Evolutionary conservation across 2,113 vertebrate species (phyloP), one percentile per base, ranked within the genome.

Genomic region (Sorex fumeus): DNA sequence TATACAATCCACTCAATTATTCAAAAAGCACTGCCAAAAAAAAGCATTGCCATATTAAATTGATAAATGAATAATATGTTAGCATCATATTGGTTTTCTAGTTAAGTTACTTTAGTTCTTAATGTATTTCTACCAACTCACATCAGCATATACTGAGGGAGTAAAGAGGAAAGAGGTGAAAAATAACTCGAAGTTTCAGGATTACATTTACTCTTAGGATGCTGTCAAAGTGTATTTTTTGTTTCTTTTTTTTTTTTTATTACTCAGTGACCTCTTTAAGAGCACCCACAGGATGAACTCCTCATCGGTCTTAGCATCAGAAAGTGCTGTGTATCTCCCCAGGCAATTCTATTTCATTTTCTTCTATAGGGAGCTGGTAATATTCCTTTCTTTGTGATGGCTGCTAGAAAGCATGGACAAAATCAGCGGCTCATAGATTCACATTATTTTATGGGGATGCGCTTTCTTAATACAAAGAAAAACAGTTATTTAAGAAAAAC

Each of bases 181-280:
- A 70, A 7, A 83, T 27, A 36, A 32, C 72, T 72, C 13, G 67
- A 93, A 94, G 88, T 81, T 50, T 80, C 62, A 78, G 74, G 23
- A 64, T 60, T 86, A 1, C 50, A 50, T 77, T 89, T 89, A 86
- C 50, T 83, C 40, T 87, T 80, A 47, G 12, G 76, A 83, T 87
- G 8, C 34, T 30, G 67, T 89, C 91, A 87, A 69, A 53, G 62
- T 92, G 27, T 16, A 60, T 21, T 60, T 60, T 53, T 60, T 60
- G 57, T 60, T 60, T 60, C 57, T 60, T 60, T 40, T 7, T 84
- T 7, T 84, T 85, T 93, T 91, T 93, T 91, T 40, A 34, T 57
- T 40, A 85, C 64, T 72, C 45, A 72, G 60, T 70, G 57, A 93
- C 69, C 32, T 84, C 84, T 94, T 84, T 84, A 95, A 91, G 40